These are phyloP conservation scores for Artibeus jamaicensis DNA, from an alignment of 2,797 vertebrate species.

Conservation along the genomic window DNA sequence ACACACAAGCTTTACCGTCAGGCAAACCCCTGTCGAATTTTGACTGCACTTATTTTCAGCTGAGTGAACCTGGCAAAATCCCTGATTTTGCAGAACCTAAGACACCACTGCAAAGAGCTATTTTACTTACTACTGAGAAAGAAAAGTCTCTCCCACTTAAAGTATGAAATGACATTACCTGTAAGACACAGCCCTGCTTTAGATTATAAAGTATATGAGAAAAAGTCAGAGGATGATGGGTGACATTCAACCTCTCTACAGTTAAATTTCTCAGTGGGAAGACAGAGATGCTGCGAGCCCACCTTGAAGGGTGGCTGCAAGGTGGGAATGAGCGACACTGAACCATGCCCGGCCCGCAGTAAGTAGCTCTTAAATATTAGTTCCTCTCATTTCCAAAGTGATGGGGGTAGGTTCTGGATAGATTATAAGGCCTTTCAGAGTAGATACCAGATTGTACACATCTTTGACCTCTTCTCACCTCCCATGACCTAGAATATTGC, in stretches of 20 bases:
- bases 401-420: not conserved
- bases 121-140: not conserved
- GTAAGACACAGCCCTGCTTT: not conserved
- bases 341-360: rapidly evolving
- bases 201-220: not conserved
- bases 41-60: not conserved
- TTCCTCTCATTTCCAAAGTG: not conserved
- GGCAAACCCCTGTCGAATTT: not conserved
- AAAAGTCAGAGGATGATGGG: not conserved
- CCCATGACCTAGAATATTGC: not conserved
- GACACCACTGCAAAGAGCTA: not conserved
- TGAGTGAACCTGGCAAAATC: not conserved
- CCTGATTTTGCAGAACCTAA: not conserved
- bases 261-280: not conserved
- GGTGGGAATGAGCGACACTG: no score
- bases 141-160: not conserved
- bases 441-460: not conserved
- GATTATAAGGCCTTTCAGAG: not conserved
- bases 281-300: not conserved
- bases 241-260: not conserved
- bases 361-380: not conserved
- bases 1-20: not conserved
- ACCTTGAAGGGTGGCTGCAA: not conserved
- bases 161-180: not conserved
- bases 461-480: not conserved